Percentiles rank a stretch among this genome's conserved stretches.
These are phyloP conservation scores for Idris sp. DNA, from an alignment of 1,140 invertebrate genomes.

Conservation along the genomic window DNA sequence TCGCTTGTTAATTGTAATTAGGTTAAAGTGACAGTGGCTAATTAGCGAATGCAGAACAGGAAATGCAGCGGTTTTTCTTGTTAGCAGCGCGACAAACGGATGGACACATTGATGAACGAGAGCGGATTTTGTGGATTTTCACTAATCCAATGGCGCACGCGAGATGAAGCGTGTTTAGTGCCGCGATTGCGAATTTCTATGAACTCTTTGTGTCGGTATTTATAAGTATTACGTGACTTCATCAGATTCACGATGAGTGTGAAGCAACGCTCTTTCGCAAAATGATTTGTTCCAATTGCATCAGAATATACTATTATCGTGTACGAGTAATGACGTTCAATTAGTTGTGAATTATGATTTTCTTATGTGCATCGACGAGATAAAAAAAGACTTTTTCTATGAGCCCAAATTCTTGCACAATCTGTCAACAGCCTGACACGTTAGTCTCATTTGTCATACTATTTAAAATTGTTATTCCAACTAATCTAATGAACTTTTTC, in stretches of 20 bases:
- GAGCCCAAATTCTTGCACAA: conserved; percentile 6
- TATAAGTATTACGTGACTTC: conserved; percentile 59
- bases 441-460: no score
- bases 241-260: conserved; percentile 54
- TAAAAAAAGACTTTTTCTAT: no score
- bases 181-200: conserved; percentile 51
- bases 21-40: no score
- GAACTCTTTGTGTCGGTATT: conserved; percentile 58
- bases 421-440: background rate
- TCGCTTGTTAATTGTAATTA: no score
- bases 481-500: no score
- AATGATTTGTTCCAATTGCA: conserved; percentile 62
- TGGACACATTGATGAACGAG: conserved; percentile 31
- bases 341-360: conserved; percentile 16
- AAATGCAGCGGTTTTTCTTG: no score
- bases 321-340: conserved; percentile 51
- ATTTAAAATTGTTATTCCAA: no score
- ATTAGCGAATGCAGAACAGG: no score
- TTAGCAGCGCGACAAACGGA: conserved; percentile 2
- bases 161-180: conserved; percentile 45
- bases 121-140: conserved; percentile 36
- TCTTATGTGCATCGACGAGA: no score
- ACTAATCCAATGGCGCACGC: conserved; percentile 33
- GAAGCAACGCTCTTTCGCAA: conserved; percentile 54
- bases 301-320: conserved; percentile 55